These are phyloP conservation scores for Megaustenia siamemsis DNA, from an alignment of 2,888 invertebrate genomes.

Conservation along the genomic window DNA sequence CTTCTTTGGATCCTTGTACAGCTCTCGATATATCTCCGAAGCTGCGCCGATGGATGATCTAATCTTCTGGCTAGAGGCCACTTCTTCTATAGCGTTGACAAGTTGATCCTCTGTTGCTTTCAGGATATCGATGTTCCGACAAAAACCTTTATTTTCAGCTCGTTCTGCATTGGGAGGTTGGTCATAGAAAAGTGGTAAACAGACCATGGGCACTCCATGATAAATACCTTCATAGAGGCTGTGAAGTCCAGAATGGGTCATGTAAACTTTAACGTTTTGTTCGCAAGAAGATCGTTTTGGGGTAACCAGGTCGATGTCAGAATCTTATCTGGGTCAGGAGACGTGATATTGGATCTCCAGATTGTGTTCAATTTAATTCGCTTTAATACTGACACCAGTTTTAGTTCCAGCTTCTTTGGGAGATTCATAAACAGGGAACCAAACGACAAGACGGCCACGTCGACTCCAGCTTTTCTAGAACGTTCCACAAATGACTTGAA, in stretches of 20 bases:
- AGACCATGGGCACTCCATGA: slow-evolving; percentile 66
- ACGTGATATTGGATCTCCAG: slow-evolving; percentile 52
- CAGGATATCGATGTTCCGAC: background rate
- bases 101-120: background rate
- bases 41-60: background rate
- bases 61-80: background rate
- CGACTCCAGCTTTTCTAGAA: background rate
- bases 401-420: background rate
- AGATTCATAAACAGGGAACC: background rate
- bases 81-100: background rate
- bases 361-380: slow-evolving; percentile 52
- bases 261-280: slow-evolving; percentile 61
- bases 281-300: slow-evolving; percentile 64
- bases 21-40: slow-evolving; percentile 1
- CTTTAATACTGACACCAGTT: slow-evolving; percentile 11
- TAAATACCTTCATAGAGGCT: slow-evolving; percentile 66
- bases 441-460: background rate
- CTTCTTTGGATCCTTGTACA: slow-evolving; percentile 9
- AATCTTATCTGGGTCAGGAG: slow-evolving; percentile 55
- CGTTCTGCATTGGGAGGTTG: slow-evolving; percentile 5
- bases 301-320: slow-evolving; percentile 61
- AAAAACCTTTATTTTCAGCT: background rate
- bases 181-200: slow-evolving; percentile 56
- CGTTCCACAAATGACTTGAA: slow-evolving; percentile 7
- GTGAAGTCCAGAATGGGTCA: slow-evolving; percentile 67